Conservation (phyloP, 2,888 invertebrate species). For the Erynnis tages region DNA sequence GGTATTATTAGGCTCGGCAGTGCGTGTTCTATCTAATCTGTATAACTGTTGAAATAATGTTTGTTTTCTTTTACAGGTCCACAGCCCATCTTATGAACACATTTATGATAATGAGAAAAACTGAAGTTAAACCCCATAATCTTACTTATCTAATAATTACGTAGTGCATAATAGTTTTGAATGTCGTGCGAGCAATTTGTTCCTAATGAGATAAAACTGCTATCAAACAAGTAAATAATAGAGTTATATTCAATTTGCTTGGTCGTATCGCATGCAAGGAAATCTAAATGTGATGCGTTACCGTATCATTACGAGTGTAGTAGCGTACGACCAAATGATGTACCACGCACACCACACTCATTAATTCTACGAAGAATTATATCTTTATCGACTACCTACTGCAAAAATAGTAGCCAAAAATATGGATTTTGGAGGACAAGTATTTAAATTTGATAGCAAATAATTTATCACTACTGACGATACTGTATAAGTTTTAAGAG, state of each 20-base stretch:
- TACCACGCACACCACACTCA: conserved; percentile 54
- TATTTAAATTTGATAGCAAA: not conserved
- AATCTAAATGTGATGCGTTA: conserved; percentile 37
- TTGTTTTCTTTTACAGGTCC: conserved; percentile 1
- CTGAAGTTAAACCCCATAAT: not conserved
- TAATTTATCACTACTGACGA: too few species aligned
- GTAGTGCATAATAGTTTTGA: conserved; percentile 22
- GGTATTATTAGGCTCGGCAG: not conserved
- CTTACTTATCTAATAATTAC: conserved; percentile 5
- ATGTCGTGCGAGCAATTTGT: conserved; percentile 14
- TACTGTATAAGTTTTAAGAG: too few species aligned
- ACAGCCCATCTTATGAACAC: not conserved
- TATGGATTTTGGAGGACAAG: not conserved
- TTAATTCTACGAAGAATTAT: conserved; percentile 68
- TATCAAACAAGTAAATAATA: conserved; percentile 26
- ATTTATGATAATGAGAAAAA: not conserved
- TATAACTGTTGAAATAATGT: not conserved
- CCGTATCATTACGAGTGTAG: conserved; percentile 19
- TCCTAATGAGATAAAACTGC: conserved; percentile 11
- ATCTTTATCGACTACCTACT: conserved; percentile 68
- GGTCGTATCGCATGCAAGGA: conserved; percentile 42
- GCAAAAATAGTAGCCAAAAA: conserved; percentile 33
- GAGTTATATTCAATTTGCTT: conserved; percentile 40
- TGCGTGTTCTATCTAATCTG: not conserved
- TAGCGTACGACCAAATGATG: conserved; percentile 46